Conservation (phyloP, 2,113 vertebrate genomes). For the Sinocyclocheilus anshuiensis region DNA sequence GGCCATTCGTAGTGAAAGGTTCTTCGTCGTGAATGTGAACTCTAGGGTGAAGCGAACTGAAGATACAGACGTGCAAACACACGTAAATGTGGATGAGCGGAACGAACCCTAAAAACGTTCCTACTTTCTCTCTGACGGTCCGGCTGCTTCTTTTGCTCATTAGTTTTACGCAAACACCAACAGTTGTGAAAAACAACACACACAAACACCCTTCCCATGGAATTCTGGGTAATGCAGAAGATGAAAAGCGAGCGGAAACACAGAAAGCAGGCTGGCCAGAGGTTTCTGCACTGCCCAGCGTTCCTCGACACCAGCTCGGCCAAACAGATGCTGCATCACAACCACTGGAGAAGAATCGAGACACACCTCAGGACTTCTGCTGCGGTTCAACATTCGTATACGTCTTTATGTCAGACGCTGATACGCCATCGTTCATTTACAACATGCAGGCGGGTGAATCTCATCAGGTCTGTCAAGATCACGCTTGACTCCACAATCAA, state of each 20-base stretch:
- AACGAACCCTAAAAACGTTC: not conserved
- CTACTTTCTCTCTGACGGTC: not conserved
- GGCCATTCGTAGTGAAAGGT: not conserved
- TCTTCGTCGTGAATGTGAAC: not conserved
- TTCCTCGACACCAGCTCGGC: slow-evolving; percentile 55
- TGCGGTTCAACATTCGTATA: slow-evolving; percentile 24
- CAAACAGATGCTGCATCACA: slow-evolving; percentile 56
- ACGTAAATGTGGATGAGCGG: not conserved
- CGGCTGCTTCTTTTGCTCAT: slow-evolving; percentile 35
- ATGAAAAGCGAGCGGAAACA: not conserved
- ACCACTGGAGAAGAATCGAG: slow-evolving; percentile 29
- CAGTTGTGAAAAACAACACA: slow-evolving; percentile 37
- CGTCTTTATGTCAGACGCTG: slow-evolving; percentile 24
- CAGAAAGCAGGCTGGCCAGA: too few species aligned
- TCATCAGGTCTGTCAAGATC: not conserved
- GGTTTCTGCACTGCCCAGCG: not conserved
- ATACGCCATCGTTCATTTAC: slow-evolving; percentile 41
- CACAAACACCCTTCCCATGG: slow-evolving; percentile 14
- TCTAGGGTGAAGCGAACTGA: not conserved
- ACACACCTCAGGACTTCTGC: slow-evolving; percentile 53
- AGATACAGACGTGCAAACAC: not conserved
- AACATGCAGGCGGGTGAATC: not conserved
- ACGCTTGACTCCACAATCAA: not conserved
- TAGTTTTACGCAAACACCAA: slow-evolving; percentile 10
- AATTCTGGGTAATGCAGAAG: slow-evolving; percentile 40